Percentiles rank a stretch among this genome's conserved stretches.
phyloP scores from a whole-genome alignment of 2,888 invertebrate genomes.

The Deilephila elpenor region DNA sequence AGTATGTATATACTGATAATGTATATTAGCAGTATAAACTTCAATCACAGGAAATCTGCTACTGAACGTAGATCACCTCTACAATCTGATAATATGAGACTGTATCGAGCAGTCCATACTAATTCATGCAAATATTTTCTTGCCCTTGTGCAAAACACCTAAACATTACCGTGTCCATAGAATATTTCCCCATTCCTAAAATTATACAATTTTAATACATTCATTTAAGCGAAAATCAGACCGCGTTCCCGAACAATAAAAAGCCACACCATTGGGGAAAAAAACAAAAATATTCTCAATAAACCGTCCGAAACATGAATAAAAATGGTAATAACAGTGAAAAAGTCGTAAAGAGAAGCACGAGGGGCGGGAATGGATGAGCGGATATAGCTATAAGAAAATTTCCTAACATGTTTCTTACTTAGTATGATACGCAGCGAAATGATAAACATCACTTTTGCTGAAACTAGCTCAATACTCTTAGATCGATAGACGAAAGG shows the following conservation, averaged over 20 bases:
- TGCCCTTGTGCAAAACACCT: neutral
- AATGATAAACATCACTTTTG: conserved; percentile 9
- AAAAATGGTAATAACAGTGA: conserved; percentile 54
- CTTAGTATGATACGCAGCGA: neutral
- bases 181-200: neutral
- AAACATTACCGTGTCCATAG: neutral
- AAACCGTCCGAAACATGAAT: conserved; percentile 53
- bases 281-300: conserved; percentile 49
- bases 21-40: too few species aligned
- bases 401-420: conserved; percentile 21
- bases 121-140: neutral
- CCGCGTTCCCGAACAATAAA: conserved; percentile 35
- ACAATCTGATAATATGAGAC: too few species aligned
- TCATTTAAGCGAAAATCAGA: conserved; percentile 16
- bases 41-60: too few species aligned
- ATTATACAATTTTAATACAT: neutral
- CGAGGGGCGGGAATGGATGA: conserved; percentile 40
- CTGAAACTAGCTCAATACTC: neutral
- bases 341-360: conserved; percentile 56
- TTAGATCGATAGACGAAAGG: neutral
- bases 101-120: too few species aligned
- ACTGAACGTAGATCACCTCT: too few species aligned
- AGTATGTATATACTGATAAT: too few species aligned
- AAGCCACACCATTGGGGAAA: conserved; percentile 36
- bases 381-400: conserved; percentile 36